Conservation (phyloP, 2,797 vertebrate genomes). For the Poecilia wingei region DNA sequence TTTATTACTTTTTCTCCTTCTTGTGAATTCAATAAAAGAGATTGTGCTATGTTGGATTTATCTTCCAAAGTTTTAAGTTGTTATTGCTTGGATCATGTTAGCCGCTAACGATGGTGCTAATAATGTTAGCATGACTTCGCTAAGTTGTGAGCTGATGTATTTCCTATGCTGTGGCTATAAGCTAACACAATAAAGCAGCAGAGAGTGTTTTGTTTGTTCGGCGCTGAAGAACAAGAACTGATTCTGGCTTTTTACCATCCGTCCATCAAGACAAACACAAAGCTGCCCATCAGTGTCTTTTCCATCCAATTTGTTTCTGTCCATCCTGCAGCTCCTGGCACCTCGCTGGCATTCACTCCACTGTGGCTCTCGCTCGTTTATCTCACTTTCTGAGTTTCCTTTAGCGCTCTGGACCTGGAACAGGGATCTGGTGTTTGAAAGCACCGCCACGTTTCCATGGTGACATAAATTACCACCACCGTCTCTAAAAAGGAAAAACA, state of each 20-base stretch:
- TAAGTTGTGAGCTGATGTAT: slow-evolving; percentile 42
- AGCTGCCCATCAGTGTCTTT: slow-evolving; percentile 22
- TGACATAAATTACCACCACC: neutral
- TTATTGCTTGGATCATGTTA: slow-evolving; percentile 10
- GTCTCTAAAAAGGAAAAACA: slow-evolving; percentile 12
- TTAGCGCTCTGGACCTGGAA: slow-evolving; percentile 43
- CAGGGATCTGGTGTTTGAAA: slow-evolving; percentile 41
- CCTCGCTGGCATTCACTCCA: slow-evolving; percentile 50
- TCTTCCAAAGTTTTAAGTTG: neutral
- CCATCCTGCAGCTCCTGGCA: slow-evolving; percentile 31
- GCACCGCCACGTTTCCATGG: slow-evolving; percentile 17
- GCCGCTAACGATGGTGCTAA: slow-evolving; percentile 22
- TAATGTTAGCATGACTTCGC: slow-evolving; percentile 34
- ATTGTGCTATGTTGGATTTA: neutral
- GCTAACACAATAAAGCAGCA: slow-evolving; percentile 32
- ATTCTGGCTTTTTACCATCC: slow-evolving; percentile 31
- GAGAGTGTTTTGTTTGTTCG: slow-evolving; percentile 25
- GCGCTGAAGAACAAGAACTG: slow-evolving; percentile 22
- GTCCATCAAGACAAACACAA: slow-evolving; percentile 37
- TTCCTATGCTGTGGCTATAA: slow-evolving; percentile 16
- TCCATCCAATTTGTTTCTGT: slow-evolving; percentile 50
- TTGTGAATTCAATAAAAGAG: neutral
- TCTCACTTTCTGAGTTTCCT: slow-evolving; percentile 57
- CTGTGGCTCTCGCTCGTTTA: slow-evolving; percentile 55
- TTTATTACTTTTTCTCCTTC: neutral